These are phyloP conservation scores for Hippolais icterina DNA, from an alignment of 2,113 vertebrate genomes.

Conservation along the genomic window DNA sequence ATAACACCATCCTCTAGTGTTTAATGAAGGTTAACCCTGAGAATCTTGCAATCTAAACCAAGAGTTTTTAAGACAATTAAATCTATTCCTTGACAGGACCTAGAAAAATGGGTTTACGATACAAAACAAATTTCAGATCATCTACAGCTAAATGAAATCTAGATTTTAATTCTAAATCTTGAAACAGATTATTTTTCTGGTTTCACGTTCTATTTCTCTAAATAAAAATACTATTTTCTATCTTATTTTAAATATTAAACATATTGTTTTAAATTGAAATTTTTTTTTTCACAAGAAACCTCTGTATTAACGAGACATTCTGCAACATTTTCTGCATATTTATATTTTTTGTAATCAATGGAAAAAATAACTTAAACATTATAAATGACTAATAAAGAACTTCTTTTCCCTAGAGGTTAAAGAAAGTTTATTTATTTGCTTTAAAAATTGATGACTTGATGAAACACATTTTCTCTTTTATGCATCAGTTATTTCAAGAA, in stretches of 20 bases:
- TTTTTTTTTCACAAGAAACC: neutral
- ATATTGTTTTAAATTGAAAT: neutral
- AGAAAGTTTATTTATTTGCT: neutral
- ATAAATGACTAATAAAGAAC: neutral
- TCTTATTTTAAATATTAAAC: neutral
- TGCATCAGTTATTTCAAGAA: neutral
- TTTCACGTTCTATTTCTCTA: neutral
- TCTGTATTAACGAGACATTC: neutral
- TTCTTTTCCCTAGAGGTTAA: neutral
- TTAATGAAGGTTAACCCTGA: neutral
- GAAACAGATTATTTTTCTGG: neutral
- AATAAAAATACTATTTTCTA: neutral
- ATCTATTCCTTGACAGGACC: neutral
- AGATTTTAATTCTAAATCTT: neutral
- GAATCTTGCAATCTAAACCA: neutral
- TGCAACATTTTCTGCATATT: neutral
- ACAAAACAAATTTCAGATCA: neutral
- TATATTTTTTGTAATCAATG: neutral
- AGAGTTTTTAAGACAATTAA: neutral
- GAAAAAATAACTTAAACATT: neutral
- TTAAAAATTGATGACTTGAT: constrained; percentile 5
- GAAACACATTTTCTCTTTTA: neutral
- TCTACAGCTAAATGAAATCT: neutral
- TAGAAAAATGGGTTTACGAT: neutral
- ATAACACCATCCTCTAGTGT: neutral